Evolutionary conservation across 2,797 vertebrate genomes (phyloP).

Genomic region (Denticeps clupeoides): DNA sequence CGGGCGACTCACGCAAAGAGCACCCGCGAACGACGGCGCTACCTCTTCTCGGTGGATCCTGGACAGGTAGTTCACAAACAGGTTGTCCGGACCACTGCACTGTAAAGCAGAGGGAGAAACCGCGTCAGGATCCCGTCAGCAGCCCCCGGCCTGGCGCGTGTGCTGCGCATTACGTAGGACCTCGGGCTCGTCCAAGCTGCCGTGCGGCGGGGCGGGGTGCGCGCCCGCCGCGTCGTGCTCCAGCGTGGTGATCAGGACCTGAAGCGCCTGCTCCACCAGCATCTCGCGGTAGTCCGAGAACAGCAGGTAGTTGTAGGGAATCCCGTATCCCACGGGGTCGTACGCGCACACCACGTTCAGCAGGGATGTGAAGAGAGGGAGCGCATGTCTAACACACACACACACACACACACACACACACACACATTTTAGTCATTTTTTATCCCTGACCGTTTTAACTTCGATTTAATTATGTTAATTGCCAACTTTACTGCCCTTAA

Average conservation of each 20-base stretch:
- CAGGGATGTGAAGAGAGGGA: constrained; percentile 93
- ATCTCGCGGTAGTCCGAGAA: constrained; percentile 94
- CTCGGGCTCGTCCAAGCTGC: constrained; percentile 86
- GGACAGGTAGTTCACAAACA: constrained; percentile 97
- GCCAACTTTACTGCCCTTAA: no score
- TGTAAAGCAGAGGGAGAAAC: constrained; percentile 25
- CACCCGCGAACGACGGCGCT: constrained; percentile 4
- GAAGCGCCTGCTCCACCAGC: constrained; percentile 88
- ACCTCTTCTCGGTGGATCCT: constrained; percentile 97
- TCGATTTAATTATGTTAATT: no score
- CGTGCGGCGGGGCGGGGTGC: constrained; percentile 70
- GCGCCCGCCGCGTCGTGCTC: constrained; percentile 76
- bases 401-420: neutral
- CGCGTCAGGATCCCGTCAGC: neutral
- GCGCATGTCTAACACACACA: constrained; percentile 66
- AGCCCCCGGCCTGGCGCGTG: no score
- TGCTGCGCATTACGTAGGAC: no score
- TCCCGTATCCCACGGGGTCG: constrained; percentile 93
- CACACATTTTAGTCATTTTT: no score
- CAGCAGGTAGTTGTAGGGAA: constrained; percentile 96
- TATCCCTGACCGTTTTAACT: no score
- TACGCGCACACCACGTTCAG: constrained; percentile 93
- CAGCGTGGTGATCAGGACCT: constrained; percentile 90
- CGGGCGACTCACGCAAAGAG: no score
- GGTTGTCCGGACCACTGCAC: constrained; percentile 84